Evolutionary conservation across 2,797 vertebrate species (phyloP), one percentile per base, ranked within the genome.

Genomic region (Mustela erminea): DNA sequence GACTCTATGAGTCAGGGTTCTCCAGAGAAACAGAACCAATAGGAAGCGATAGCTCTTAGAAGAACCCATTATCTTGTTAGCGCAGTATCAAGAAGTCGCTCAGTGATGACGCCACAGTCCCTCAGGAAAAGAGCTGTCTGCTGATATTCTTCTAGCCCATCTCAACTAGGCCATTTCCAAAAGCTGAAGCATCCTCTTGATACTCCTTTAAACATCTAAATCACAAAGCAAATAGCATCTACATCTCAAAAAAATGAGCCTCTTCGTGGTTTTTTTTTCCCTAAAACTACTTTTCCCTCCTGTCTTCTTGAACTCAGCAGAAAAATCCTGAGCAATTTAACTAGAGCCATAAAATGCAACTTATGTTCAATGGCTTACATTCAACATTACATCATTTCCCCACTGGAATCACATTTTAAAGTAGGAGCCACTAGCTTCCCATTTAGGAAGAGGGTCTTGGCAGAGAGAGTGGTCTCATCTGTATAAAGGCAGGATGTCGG

Each of bases 311-410:
- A 83, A 81, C 58, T 75, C 58, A 1, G 1, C 13, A 35, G 43
- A 93, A 96, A 95, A 96, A 87, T 56, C 21, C 3, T 23, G 58
- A 98, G 91, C 92, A 93, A 94, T 95, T 98, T 92, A 97, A 95
- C 43, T 18, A 90, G 9, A 96, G 95, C 86, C 95, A 97, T 97
- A 98, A 98, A 97, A 95, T n/a, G 54, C 66, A 97, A 97, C 84
- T 88, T 97, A 68, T 0, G 0, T 72, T 96, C 96, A 94, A 88
- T 93, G 96, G 95, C 80, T 97, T 95, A 52, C 15, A 95, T 66
- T 92, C 35, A 84, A 93, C 72, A 90, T 97, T 56, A 68, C 90
- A 97, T 96, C 74, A 92, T 68, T 90, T 81, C 89, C 91, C 0
- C 0, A 87, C 60, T 95, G 74, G 21, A 92, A 98, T 52, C 86